A percentile compares a stretch with the other conserved stretches of the same genome.
Evolutionary conservation across 2,888 invertebrate genomes (phyloP).

Genomic region (Caenorhabditis auriculariae): DNA sequence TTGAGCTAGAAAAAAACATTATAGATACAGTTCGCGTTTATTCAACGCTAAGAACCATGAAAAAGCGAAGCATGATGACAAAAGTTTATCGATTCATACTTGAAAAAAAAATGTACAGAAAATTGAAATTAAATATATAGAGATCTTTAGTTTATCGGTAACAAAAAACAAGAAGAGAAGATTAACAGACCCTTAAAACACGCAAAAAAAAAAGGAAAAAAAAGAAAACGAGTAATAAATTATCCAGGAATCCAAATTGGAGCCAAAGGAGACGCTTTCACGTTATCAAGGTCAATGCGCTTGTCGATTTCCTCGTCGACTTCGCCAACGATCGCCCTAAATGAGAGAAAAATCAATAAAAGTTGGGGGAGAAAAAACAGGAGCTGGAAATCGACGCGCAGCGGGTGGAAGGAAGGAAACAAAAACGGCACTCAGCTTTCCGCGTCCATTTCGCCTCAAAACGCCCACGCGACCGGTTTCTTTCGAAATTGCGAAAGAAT

Average conservation of each 20-base stretch:
- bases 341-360: conserved; percentile 45
- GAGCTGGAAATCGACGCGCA: neutral
- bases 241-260: conserved; percentile 62
- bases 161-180: neutral
- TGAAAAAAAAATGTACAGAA: neutral
- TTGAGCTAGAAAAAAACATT: too few relatives aligned
- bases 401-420: neutral
- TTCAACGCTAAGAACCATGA: neutral
- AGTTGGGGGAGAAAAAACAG: too few relatives aligned
- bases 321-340: conserved; percentile 72
- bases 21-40: too few relatives aligned
- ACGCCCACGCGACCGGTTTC: too few relatives aligned
- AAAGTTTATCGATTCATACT: too few relatives aligned
- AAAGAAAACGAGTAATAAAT: neutral
- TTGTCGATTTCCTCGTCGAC: conserved; percentile 70
- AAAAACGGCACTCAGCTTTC: too few relatives aligned
- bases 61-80: neutral
- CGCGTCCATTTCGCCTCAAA: too few relatives aligned
- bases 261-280: conserved; percentile 69
- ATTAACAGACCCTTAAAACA: neutral
- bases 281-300: conserved; percentile 68
- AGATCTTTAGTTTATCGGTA: neutral
- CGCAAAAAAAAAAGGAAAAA: neutral
- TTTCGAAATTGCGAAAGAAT: too few relatives aligned
- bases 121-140: neutral